Percentiles rank a stretch among this genome's conserved stretches.
Evolutionary conservation across 2,113 vertebrate genomes (phyloP).

Genomic region (Petromus typicus): DNA sequence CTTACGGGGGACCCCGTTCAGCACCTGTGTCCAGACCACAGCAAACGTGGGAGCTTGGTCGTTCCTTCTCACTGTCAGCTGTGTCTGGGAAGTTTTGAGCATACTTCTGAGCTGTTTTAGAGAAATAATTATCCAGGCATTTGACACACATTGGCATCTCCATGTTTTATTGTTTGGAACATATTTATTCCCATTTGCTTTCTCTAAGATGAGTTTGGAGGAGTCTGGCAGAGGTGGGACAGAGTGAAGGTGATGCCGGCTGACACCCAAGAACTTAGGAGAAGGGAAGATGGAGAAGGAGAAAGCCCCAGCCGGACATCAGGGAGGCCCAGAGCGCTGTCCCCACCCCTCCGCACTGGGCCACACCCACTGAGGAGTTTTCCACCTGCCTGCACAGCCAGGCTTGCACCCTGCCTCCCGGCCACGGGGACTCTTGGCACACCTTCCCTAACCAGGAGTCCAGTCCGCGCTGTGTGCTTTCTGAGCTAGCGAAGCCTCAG

Average conservation of each 20-base stretch:
- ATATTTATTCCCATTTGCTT: background rate
- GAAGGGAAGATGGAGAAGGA: background rate
- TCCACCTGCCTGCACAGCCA: too few relatives aligned
- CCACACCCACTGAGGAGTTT: too few relatives aligned
- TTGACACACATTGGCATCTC: background rate
- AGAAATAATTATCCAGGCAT: background rate
- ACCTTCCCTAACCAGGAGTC: too few relatives aligned
- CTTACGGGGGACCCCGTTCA: background rate
- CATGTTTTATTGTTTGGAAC: background rate
- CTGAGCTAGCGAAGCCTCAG: too few relatives aligned
- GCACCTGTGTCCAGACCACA: slow-evolving; percentile 46
- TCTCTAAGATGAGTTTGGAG: background rate
- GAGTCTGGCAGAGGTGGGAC: background rate
- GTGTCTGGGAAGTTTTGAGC: background rate
- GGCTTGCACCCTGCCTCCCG: too few relatives aligned
- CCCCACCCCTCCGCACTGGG: fast-evolving
- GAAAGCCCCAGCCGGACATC: background rate
- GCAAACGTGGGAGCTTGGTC: slow-evolving; percentile 1
- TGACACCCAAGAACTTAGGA: background rate
- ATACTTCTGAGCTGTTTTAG: slow-evolving; percentile 25
- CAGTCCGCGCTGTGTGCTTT: too few relatives aligned
- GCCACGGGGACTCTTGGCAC: too few relatives aligned
- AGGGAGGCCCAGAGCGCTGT: background rate
- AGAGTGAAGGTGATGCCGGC: background rate
- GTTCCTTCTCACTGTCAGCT: background rate